A percentile compares a stretch with the other conserved stretches of the same genome.
These are phyloP conservation scores for Oryzias sinensis DNA, from an alignment of 2,797 vertebrate genomes.

Conservation along the genomic window DNA sequence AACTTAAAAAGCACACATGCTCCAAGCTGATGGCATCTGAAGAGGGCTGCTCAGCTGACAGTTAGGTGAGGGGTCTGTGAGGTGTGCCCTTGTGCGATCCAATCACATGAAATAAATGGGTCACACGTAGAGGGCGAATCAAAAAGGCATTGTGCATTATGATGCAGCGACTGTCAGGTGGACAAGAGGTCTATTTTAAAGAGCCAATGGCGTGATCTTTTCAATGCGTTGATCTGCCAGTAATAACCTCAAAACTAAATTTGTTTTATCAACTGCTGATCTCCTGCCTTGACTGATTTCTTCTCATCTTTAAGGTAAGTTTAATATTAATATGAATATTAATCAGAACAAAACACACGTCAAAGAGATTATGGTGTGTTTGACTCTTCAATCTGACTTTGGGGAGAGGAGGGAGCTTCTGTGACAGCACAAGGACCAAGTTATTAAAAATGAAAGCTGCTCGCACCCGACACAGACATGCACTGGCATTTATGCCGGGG, in stretches of 20 bases:
- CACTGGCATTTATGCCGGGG: conserved; percentile 40
- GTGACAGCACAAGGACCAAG: background rate
- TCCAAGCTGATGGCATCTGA: conserved; percentile 37
- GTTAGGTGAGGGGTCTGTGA: conserved; percentile 31
- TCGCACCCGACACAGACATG: conserved; percentile 29
- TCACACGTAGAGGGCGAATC: conserved; percentile 67
- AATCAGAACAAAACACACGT: conserved; percentile 7
- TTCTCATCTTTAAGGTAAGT: conserved; percentile 66
- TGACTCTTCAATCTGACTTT: conserved; percentile 5
- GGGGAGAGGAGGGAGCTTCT: background rate
- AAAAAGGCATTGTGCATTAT: conserved; percentile 51
- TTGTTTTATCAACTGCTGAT: conserved; percentile 44
- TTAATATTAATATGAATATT: conserved; percentile 1
- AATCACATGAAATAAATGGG: conserved; percentile 60
- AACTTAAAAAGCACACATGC: conserved; percentile 24
- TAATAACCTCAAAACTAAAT: conserved; percentile 63
- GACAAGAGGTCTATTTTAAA: conserved; percentile 72
- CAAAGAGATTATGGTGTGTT: background rate
- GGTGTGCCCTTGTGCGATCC: conserved; percentile 40
- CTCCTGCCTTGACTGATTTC: conserved; percentile 42
- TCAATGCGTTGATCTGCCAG: conserved; percentile 64
- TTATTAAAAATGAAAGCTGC: conserved; percentile 26
- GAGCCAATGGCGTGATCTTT: conserved; percentile 70
- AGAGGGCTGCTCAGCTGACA: conserved; percentile 52
- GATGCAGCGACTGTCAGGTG: conserved; percentile 64